Percentiles rank a stretch among this genome's conserved stretches.
These are phyloP conservation scores for Hyppa rectilinea DNA, from an alignment of 2,888 invertebrate species.

Conservation along the genomic window DNA sequence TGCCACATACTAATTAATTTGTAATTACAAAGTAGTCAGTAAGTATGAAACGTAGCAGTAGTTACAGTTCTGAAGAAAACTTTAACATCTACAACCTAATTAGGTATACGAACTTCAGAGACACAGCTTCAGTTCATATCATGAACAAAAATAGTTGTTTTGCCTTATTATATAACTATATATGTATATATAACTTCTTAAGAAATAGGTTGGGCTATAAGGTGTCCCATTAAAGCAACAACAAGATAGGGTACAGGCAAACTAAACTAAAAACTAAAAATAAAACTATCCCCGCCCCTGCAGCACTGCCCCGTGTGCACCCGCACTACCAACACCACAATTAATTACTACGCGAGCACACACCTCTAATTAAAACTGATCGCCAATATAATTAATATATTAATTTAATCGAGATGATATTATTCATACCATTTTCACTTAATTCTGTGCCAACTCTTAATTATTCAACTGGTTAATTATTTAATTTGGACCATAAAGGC, in stretches of 20 bases:
- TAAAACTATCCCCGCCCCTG: not conserved
- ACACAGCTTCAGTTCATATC: not conserved
- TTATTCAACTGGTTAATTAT: slow-evolving; percentile 36
- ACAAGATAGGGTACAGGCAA: not conserved
- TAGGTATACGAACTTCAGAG: not conserved
- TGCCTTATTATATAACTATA: no score
- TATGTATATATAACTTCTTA: no score
- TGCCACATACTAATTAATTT: not conserved
- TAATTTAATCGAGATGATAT: slow-evolving; percentile 54
- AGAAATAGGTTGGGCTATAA: no score
- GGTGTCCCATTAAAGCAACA: not conserved
- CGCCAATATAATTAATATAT: slow-evolving; percentile 53
- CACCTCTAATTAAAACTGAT: slow-evolving; percentile 60
- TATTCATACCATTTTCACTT: slow-evolving; percentile 38
- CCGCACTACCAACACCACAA: slow-evolving; percentile 39
- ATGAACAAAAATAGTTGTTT: not conserved
- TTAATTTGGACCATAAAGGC: slow-evolving; percentile 31
- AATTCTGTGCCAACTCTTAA: slow-evolving; percentile 28
- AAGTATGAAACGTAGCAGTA: not conserved
- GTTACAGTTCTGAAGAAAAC: not conserved
- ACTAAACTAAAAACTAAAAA: not conserved
- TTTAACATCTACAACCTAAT: not conserved
- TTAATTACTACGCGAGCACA: slow-evolving; percentile 56
- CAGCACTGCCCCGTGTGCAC: slow-evolving; percentile 17
- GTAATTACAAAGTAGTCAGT: not conserved